Conservation (phyloP, 2,113 vertebrate species). For the Hemibagrus wyckioides region DNA sequence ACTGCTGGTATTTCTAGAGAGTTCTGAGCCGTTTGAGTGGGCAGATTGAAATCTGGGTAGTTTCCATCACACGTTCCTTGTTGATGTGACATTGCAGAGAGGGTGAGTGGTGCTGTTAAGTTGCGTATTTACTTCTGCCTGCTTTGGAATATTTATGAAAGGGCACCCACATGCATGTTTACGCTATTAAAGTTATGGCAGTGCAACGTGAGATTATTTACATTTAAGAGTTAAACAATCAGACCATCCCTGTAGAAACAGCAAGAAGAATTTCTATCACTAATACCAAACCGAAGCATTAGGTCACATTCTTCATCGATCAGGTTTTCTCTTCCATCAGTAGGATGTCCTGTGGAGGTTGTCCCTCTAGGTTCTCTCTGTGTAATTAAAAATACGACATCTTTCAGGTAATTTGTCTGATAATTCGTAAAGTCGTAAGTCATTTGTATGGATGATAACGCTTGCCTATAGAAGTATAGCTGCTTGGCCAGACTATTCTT, state of each 20-base stretch:
- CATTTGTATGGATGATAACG: neutral
- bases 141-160: constrained; percentile 14
- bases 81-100: constrained; percentile 13
- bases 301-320: neutral
- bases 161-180: constrained; percentile 8
- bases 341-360: constrained; percentile 20
- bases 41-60: constrained; percentile 34
- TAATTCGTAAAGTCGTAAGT: neutral
- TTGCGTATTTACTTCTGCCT: neutral
- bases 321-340: constrained; percentile 44
- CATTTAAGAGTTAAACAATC: neutral
- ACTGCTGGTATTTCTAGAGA: constrained; percentile 2
- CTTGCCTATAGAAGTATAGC: constrained; percentile 84
- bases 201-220: constrained; percentile 11
- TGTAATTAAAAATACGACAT: neutral
- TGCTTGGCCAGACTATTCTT: constrained; percentile 78
- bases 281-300: neutral
- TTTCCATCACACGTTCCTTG: constrained; percentile 19
- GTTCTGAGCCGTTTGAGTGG: constrained; percentile 3
- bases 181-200: neutral
- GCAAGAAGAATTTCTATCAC: neutral
- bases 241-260: neutral
- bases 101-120: constrained; percentile 20
- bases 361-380: constrained; percentile 36
- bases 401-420: neutral